These are phyloP conservation scores for Datnioides undecimradiatus DNA, from an alignment of 2,113 vertebrate species.

Conservation along the genomic window DNA sequence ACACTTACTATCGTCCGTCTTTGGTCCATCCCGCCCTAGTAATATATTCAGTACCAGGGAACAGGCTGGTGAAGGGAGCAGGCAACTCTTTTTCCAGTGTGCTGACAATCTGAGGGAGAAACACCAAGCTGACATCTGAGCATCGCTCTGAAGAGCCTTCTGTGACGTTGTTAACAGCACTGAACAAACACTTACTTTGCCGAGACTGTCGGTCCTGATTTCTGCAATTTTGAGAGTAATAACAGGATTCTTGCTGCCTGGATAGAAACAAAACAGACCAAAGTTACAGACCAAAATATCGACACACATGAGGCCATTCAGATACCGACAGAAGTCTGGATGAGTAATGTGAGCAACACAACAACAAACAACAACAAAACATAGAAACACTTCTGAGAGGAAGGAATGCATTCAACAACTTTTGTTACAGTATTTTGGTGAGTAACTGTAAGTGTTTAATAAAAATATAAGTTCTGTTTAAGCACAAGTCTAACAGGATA, in stretches of 20 bases:
- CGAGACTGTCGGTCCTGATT: slow-evolving; percentile 87
- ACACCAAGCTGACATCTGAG: background rate
- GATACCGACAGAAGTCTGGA: background rate
- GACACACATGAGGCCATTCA: background rate
- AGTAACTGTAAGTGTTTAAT: background rate
- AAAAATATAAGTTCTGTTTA: background rate
- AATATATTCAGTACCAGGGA: slow-evolving; percentile 91
- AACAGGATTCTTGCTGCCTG: slow-evolving; percentile 96
- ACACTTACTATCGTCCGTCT: slow-evolving; percentile 90
- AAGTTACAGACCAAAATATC: background rate
- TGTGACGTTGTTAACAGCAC: too few relatives aligned
- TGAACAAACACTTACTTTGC: slow-evolving; percentile 86
- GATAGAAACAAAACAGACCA: slow-evolving; percentile 56
- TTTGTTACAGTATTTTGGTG: background rate
- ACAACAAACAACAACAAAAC: too few relatives aligned
- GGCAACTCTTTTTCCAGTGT: slow-evolving; percentile 91
- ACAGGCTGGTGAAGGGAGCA: slow-evolving; percentile 87
- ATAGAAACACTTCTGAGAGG: background rate
- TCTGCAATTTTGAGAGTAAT: slow-evolving; percentile 92
- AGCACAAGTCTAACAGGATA: background rate
- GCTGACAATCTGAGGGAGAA: slow-evolving; percentile 84
- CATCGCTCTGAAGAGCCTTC: background rate
- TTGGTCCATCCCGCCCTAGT: slow-evolving; percentile 94
- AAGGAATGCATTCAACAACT: background rate
- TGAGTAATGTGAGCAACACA: background rate